Base-by-base conservation (phyloP, 2,113 vertebrate genomes). In the Atrichornis clamosus region DNA sequence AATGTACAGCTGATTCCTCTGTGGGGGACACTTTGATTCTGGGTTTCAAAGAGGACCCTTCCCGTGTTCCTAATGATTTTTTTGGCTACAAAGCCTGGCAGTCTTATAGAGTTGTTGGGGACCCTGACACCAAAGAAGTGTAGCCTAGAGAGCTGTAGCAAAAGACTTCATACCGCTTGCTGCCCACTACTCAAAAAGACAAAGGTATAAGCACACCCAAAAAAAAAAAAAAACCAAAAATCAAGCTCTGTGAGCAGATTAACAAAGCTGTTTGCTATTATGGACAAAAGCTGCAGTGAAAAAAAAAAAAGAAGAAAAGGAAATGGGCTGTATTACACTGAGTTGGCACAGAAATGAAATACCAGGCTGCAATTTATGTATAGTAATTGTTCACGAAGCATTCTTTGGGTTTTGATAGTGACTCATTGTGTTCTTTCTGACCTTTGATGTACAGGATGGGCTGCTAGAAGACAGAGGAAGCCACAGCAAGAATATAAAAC, bases 351-450 rank as follows among this genome's bases (percentile, higher is more conserved):
- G 95, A 95, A 96, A 95, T 41, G 58, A 97, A 97, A 96, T 93
- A 90, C 78, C 91, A 92, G 42, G 69, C 89, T 94, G 85, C 95
- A 96, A 96, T 97, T 97, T 97, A 95, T 96, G 92, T 95, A 96
- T 89, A 96, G 93, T 95, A 97, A 96, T 97, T 97, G 95, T 97
- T 97, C 97, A 91, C 9, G 27, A 73, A 89, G 88, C 90, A 96
- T 96, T 97, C 96, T 97, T 93, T 95, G 95, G 94, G 87, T 95
- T 95, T 97, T 85, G 62, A 81, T 95, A 94, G 84, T 97, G 95
- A 96, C 91, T 97, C 95, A 97, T 96, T 98, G 95, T 98, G 96
- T 97, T 97, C 87, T 95, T 58, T 95, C 84, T 97, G 86, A 97
- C 95, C 92, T 98, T 97, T 97, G 96, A 97, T 96, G 94, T 97